Percentiles rank a stretch among this genome's conserved stretches.
Conservation (phyloP, 2,113 vertebrate genomes). For the Brachyhypopomus gauderio region DNA sequence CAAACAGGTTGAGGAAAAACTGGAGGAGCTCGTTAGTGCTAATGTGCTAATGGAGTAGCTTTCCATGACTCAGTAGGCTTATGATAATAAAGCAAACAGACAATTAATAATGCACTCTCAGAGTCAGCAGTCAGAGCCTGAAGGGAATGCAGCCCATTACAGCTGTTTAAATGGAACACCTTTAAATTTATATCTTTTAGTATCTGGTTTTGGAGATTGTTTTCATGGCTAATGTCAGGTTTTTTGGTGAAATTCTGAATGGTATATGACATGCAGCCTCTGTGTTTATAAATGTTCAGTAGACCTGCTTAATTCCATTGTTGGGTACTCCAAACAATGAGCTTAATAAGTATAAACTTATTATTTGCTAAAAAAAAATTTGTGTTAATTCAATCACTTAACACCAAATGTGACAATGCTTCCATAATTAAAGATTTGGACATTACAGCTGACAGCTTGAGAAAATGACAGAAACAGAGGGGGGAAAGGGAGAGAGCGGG, state of each 20-base stretch:
- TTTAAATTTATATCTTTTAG: not conserved
- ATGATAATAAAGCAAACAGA: constrained; percentile 35
- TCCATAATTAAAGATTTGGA: not conserved
- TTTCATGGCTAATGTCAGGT: not conserved
- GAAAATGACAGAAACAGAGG: not conserved
- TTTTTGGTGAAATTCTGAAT: no score
- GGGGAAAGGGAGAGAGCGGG: not conserved
- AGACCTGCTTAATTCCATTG: no score
- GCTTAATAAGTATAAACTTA: no score
- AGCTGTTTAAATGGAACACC: not conserved
- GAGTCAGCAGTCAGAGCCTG: not conserved
- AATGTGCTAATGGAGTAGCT: constrained; percentile 19
- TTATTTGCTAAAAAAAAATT: no score
- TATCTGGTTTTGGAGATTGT: not conserved
- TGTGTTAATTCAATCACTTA: no score
- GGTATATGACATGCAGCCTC: no score
- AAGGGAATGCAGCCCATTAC: not conserved
- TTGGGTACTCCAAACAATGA: no score
- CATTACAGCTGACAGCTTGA: not conserved
- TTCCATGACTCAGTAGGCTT: constrained; percentile 21
- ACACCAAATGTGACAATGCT: no score
- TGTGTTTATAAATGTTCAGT: no score
- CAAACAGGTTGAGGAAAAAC: constrained; percentile 6
- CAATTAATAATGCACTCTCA: constrained; percentile 28
- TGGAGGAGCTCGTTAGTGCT: constrained; percentile 22